These are phyloP conservation scores for Periophthalmus magnuspinnatus DNA, from an alignment of 2,797 vertebrate species.

Conservation along the genomic window DNA sequence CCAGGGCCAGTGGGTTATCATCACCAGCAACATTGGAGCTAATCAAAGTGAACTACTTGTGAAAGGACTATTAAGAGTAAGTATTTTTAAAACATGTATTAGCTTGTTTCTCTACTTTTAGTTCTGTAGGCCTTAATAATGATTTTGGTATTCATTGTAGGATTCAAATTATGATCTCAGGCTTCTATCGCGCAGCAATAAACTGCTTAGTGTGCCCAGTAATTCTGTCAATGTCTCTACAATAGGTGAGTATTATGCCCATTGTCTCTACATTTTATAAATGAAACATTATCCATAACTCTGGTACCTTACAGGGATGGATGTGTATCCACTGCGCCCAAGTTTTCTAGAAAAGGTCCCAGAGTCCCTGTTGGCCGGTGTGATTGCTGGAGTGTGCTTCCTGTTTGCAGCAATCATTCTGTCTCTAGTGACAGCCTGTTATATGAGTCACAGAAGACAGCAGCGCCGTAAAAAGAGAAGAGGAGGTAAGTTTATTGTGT, in stretches of 20 bases:
- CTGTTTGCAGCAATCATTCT: conserved; percentile 88
- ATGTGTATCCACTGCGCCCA: conserved; percentile 85
- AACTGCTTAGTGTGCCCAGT: conserved; percentile 87
- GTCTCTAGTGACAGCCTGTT: conserved; percentile 85
- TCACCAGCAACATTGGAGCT: conserved; percentile 80
- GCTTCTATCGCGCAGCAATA: conserved; percentile 85
- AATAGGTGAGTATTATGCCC: conserved; percentile 71
- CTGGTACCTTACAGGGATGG: conserved; percentile 81
- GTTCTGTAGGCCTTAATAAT: background rate
- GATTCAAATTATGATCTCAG: conserved; percentile 90
- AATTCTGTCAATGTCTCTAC: conserved; percentile 88
- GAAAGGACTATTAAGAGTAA: conserved; percentile 89
- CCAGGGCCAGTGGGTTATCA: conserved; percentile 84
- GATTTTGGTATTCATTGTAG: conserved; percentile 65
- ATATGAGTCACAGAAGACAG: conserved; percentile 84
- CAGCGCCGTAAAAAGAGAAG: conserved; percentile 70
- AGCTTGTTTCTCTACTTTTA: background rate
- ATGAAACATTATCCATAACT: background rate
- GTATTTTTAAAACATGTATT: background rate
- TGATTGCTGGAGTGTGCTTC: conserved; percentile 91
- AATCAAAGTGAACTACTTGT: conserved; percentile 85
- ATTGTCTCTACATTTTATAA: background rate
- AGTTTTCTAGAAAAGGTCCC: conserved; percentile 86
- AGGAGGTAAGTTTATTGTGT: conserved; percentile 64
- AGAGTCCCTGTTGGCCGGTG: conserved; percentile 87